Base-by-base conservation (phyloP, 2,113 vertebrate genomes). In the Datnioides undecimradiatus region DNA sequence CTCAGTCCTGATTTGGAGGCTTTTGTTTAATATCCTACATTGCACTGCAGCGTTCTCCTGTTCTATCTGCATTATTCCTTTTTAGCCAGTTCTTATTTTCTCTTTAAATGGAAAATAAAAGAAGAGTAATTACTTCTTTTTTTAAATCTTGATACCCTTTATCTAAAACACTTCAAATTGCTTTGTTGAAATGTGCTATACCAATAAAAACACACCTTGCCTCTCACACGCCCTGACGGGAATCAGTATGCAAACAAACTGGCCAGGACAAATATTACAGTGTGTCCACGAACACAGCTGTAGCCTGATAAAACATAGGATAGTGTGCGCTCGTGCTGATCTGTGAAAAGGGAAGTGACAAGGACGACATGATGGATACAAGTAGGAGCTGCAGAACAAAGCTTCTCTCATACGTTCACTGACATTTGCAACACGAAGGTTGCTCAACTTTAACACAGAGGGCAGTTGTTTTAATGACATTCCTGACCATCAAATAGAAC, bases 161-260 rank as follows among this genome's bases (percentile, higher is more conserved):
- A n/a, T n/a, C n/a, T n/a, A n/a, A n/a, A n/a, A n/a, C n/a, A n/a
- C n/a, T n/a, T n/a, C n/a, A n/a, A n/a, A n/a, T n/a, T n/a, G n/a
- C n/a, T n/a, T n/a, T n/a, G n/a, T n/a, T n/a, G n/a, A n/a, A n/a
- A n/a, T n/a, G n/a, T n/a, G n/a, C n/a, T n/a, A n/a, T n/a, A n/a
- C n/a, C n/a, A n/a, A n/a, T n/a, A n/a, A n/a, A n/a, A n/a, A n/a
- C n/a, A n/a, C n/a, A n/a, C n/a, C n/a, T n/a, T n/a, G n/a, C n/a
- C n/a, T n/a, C 23, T 25, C 46, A 64, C n/a, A 67, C 52, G 46
- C 23, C 67, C 65, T 4, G 19, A 48, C n/a, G 31, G 11, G 13
- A 71, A 19, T 9, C 19, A 33, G 31, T 52, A 25, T 57, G 60
- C 63, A 77, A 82, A 89, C 67, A 87, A 11, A 46, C 8, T 3